phyloP scores from a whole-genome alignment of 1,140 invertebrate genomes.

The Drosophila teissieri region DNA sequence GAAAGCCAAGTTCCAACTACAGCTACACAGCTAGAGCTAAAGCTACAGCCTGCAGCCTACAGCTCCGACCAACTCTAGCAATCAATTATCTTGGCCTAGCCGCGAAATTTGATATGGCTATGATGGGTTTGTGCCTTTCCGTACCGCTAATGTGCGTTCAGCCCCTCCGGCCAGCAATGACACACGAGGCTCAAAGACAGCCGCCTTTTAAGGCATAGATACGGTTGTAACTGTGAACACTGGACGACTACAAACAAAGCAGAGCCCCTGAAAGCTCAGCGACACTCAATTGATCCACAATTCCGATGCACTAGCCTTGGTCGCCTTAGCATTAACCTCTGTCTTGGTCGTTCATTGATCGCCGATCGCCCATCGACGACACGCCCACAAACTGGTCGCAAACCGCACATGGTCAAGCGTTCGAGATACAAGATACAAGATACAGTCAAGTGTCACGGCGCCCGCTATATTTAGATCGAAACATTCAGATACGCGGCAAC shows the following conservation, averaged over 20 bases:
- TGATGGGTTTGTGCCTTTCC: conserved; percentile 41
- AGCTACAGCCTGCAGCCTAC: no score
- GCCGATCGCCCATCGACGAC: conserved; percentile 1
- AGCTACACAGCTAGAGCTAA: no score
- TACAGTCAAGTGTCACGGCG: conserved; percentile 40
- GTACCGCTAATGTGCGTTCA: conserved; percentile 69
- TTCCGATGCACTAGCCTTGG: conserved; percentile 32
- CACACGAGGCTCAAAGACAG: conserved; percentile 54
- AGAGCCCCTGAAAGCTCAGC: conserved; percentile 1
- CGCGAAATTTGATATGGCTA: conserved; percentile 76
- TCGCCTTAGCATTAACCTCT: conserved; percentile 48
- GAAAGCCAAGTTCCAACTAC: conserved; percentile 5
- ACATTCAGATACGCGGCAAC: conserved; percentile 46
- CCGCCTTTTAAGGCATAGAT: conserved; percentile 33
- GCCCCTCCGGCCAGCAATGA: conserved; percentile 19
- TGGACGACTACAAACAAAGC: conserved; percentile 18
- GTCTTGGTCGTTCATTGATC: conserved; percentile 48
- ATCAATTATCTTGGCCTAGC: conserved; percentile 75
- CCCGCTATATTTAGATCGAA: conserved; percentile 68
- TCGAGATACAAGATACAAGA: conserved; percentile 27
- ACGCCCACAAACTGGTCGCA: conserved; percentile 55
- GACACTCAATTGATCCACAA: conserved; percentile 10
- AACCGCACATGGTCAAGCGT: conserved; percentile 67
- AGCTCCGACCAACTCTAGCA: conserved; percentile 44
- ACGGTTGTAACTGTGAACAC: conserved; percentile 25